Evolutionary conservation across 2,113 vertebrate genomes (phyloP).

Genomic region (Leucopsar rothschildi): DNA sequence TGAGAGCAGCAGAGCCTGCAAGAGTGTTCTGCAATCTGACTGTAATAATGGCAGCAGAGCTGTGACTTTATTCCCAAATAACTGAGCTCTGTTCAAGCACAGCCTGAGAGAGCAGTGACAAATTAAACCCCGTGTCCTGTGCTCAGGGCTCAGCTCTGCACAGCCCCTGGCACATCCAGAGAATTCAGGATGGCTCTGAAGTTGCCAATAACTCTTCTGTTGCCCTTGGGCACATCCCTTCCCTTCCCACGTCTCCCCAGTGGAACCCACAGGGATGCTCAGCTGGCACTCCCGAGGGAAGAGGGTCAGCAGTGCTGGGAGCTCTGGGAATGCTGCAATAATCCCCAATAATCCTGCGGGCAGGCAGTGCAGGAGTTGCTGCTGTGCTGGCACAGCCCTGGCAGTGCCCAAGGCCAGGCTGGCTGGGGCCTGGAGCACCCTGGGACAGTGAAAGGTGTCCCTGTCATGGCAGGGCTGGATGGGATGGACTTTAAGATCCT

Average conservation of each 20-base stretch:
- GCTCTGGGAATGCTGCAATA: neutral
- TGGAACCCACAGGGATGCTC: rapidly evolving
- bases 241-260: neutral
- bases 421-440: neutral
- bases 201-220: rapidly evolving
- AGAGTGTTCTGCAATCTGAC: neutral
- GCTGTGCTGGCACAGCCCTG: neutral
- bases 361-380: too few relatives aligned
- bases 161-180: neutral
- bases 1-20: neutral
- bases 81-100: neutral
- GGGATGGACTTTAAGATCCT: neutral
- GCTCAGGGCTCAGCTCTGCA: neutral
- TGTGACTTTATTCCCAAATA: neutral
- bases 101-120: neutral
- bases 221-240: neutral
- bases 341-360: neutral
- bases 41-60: neutral
- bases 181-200: neutral
- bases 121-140: rapidly evolving
- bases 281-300: rapidly evolving
- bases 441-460: rapidly evolving
- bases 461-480: neutral
- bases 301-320: neutral
- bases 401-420: neutral